Evolutionary conservation across 2,797 vertebrate species (phyloP), one percentile per base, ranked within the genome.

Genomic region (Sphenopsis melanotis): DNA sequence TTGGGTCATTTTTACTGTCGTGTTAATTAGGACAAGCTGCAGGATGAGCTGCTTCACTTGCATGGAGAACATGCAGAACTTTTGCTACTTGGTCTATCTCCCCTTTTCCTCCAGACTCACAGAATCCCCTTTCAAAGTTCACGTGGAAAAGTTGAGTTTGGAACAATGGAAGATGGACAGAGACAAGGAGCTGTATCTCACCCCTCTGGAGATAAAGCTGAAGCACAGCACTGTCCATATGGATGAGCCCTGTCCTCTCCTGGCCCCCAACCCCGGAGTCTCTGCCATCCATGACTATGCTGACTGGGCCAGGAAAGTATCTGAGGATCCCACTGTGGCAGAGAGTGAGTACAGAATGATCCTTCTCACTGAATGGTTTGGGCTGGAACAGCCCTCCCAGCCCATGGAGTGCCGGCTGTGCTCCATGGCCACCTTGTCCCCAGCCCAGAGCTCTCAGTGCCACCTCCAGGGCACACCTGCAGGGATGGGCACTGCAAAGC

Each of bases 171-270:
- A 96, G 21, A 61, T 90, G 1, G 97, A 97, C 23, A 96, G 97
- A 70, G 97, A 98, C 44, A 97, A 97, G 34, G 91, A 95, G 0
- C 93, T 98, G 53, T 98, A 99, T 83, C 98, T 98, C 89, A 97
- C 89, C 59, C 99, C 99, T 12, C 97, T 99, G 94, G 98, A 99
- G 95, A 99, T 99, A 71, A 98, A 98, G 81, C 98, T 99, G 93
- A 98, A 98, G 75, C 98, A 99, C 97, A 99, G 98, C 97, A 98
- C 96, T 2, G 96, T 99, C 77, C 97, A 97, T 32, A 89, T 97
- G 4, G 98, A 98, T 3, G 97, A 96, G 6, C 61, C 34, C 2
- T 99, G 99, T 92, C 99, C 99, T 7, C 97, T 98, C 17, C 97
- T 99, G 20, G 95, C 90, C 4, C 98, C 99, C 5, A 98, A 96